A percentile compares a stretch with the other conserved stretches of the same genome.
These are phyloP conservation scores for Phenacoccus solenopsis DNA, from an alignment of 1,140 invertebrate genomes.

Conservation along the genomic window DNA sequence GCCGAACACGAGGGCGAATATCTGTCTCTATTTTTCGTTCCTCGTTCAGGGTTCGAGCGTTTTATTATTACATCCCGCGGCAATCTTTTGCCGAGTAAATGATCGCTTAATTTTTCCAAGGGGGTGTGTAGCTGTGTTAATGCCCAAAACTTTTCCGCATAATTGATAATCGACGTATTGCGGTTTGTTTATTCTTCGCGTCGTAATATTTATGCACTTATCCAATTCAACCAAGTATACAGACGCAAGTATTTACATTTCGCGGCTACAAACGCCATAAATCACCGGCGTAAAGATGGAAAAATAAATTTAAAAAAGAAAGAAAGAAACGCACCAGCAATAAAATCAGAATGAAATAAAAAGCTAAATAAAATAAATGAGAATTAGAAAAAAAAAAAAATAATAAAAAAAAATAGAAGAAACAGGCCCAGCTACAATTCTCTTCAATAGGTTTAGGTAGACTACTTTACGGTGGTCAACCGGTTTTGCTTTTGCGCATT, in stretches of 20 bases:
- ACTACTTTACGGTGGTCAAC: background rate
- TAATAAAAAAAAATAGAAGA: background rate
- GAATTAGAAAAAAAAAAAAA: background rate
- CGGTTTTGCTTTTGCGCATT: conserved; percentile 1
- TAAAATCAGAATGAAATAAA: too few relatives aligned
- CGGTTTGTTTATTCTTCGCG: background rate
- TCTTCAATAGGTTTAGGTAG: background rate
- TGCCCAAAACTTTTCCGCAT: background rate
- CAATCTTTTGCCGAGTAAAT: background rate
- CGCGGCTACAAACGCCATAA: too few relatives aligned
- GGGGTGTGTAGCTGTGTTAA: background rate
- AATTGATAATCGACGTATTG: background rate
- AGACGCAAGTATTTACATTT: too few relatives aligned
- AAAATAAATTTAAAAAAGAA: too few relatives aligned
- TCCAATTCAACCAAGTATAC: too few relatives aligned
- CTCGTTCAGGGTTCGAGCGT: background rate
- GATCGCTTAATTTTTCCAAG: background rate
- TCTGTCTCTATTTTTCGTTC: background rate
- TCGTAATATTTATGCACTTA: too few relatives aligned
- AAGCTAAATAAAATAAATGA: background rate
- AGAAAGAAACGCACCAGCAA: too few relatives aligned
- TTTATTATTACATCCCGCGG: too few relatives aligned
- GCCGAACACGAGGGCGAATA: background rate
- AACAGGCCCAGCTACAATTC: background rate
- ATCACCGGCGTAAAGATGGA: too few relatives aligned